A percentile compares a stretch with the other conserved stretches of the same genome.
phyloP scores from a whole-genome alignment of 2,888 invertebrate species.

The Drosophila limbata region DNA sequence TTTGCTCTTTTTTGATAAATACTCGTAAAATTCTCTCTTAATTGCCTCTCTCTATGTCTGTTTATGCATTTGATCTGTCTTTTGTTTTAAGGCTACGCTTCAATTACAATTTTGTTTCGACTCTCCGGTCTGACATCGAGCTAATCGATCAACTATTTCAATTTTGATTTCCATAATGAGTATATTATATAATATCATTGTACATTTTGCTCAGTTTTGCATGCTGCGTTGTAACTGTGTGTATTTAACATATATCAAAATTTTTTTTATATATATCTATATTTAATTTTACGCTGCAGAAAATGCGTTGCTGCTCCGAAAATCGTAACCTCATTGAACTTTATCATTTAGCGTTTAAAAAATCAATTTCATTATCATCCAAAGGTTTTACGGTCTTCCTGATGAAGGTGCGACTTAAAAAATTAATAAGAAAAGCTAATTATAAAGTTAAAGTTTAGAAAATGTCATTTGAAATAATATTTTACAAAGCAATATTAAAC shows the following conservation, averaged over 20 bases:
- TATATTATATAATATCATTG: conserved; percentile 34
- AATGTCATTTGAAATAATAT: no score
- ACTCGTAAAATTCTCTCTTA: conserved; percentile 46
- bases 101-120: conserved; percentile 51
- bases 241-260: conserved; percentile 53
- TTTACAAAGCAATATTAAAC: no score
- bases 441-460: background rate
- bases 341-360: conserved; percentile 31
- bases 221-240: conserved; percentile 75
- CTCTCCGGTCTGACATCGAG: conserved; percentile 35
- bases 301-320: conserved; percentile 44
- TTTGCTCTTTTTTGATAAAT: conserved; percentile 28
- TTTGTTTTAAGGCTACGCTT: conserved; percentile 59
- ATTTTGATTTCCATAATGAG: conserved; percentile 46
- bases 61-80: conserved; percentile 67
- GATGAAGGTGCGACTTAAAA: conserved; percentile 13
- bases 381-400: conserved; percentile 18
- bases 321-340: conserved; percentile 8
- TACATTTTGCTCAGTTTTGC: conserved; percentile 70
- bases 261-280: conserved; percentile 25
- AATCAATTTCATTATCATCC: conserved; percentile 9
- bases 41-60: conserved; percentile 61
- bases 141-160: conserved; percentile 32
- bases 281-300: conserved; percentile 42
- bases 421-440: background rate